Evolutionary conservation across 2,113 vertebrate genomes (phyloP), one percentile per base, ranked within the genome.

Genomic region (Gallinago paraguaiae): DNA sequence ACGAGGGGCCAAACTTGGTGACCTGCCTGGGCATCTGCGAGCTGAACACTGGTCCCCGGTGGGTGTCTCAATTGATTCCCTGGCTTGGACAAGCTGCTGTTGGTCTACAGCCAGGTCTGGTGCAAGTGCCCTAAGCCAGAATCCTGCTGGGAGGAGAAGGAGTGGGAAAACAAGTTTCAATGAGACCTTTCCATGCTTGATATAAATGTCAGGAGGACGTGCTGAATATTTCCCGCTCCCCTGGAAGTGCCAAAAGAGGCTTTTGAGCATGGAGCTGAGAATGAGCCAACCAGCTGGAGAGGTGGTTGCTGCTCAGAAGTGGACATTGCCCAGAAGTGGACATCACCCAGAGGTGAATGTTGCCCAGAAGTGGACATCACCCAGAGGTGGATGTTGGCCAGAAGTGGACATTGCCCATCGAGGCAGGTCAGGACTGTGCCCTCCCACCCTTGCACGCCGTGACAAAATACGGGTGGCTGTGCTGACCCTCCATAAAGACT

Each of bases 391-490:
- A 27, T 16, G 3, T 28, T 15, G 10, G 30, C 48, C 65, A 11
- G 59, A 37, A 59, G 2, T 10, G 41, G 35, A 23, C 4, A 3
- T n/a, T 16, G 13, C 45, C 56, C 61, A 12, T 3, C 2, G 5
- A 23, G 46, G 57, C 76, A 82, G 61, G 33, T 31, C n/a, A 69
- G 65, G 35, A 51, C 37, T 3, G 0, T 1, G 1, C 27, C 1
- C 9, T 70, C 33, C 27, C 13, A 35, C 12, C 46, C 68, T 57
- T 5, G 1, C 17, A 9, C 0, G 2, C 25, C 2, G 0, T 2
- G n/a, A 35, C 9, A 17, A 31, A n/a, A 5, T 1, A 1, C 18
- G 0, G 11, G 39, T 25, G 82, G 18, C 35, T 51, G 54, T n/a
- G 64, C 64, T 60, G 69, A 30, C 9, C 23, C 45, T 35, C 14